These are phyloP conservation scores for Drosophila mayaguana DNA, from an alignment of 2,888 invertebrate species.

Conservation along the genomic window DNA sequence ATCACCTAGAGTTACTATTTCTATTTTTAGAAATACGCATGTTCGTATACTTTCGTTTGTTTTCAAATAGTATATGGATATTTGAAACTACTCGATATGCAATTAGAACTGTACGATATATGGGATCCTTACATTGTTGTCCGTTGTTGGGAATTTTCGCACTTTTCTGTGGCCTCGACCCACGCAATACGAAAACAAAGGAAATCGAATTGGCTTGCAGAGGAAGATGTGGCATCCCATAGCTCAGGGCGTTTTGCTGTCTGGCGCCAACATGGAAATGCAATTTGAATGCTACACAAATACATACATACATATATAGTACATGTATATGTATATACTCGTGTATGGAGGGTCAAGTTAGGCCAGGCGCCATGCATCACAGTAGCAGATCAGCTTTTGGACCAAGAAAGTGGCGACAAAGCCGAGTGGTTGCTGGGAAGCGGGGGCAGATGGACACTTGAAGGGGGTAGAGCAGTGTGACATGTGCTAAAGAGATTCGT, in stretches of 20 bases:
- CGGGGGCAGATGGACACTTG: slow-evolving; percentile 9
- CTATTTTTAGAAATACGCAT: too few relatives aligned
- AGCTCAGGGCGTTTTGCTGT: slow-evolving; percentile 32
- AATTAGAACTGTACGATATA: too few relatives aligned
- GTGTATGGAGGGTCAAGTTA: slow-evolving; percentile 60
- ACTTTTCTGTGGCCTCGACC: slow-evolving; percentile 41
- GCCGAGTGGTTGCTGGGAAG: slow-evolving; percentile 23
- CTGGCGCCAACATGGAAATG: slow-evolving; percentile 74
- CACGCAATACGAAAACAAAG: slow-evolving; percentile 55
- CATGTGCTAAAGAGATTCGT: slow-evolving; percentile 77
- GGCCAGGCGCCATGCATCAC: slow-evolving; percentile 64
- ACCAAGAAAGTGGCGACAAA: slow-evolving; percentile 39
- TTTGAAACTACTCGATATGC: background rate
- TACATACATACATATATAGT: background rate
- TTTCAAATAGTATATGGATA: too few relatives aligned
- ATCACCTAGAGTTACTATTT: background rate
- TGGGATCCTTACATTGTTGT: background rate
- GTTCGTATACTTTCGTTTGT: too few relatives aligned
- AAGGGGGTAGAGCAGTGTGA: slow-evolving; percentile 53
- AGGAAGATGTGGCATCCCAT: slow-evolving; percentile 21
- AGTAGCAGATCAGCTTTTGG: slow-evolving; percentile 51
- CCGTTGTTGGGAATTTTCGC: slow-evolving; percentile 34
- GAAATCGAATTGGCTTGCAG: slow-evolving; percentile 24
- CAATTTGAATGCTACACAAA: slow-evolving; percentile 62
- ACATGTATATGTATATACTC: background rate